Evolutionary conservation across 2,797 vertebrate species (phyloP).

Genomic region (Neoniphon sammara): DNA sequence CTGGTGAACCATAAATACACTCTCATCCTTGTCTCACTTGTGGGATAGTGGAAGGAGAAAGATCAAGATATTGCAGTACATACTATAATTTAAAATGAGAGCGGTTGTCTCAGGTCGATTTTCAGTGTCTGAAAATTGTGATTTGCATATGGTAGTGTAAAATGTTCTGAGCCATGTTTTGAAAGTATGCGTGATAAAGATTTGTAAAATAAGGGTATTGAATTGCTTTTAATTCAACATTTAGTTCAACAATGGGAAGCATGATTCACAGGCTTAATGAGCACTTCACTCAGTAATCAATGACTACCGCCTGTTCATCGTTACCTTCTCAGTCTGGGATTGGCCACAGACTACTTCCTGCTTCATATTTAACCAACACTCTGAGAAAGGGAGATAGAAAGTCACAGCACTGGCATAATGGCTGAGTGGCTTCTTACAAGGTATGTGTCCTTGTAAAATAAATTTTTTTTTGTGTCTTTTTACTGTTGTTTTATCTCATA

Average conservation of each 20-base stretch:
- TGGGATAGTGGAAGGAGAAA: not conserved
- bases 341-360: constrained; percentile 38
- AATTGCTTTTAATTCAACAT: not conserved
- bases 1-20: constrained; percentile 3
- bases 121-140: not conserved
- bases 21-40: constrained; percentile 1
- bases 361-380: constrained; percentile 46
- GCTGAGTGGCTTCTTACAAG: constrained; percentile 24
- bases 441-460: constrained; percentile 24
- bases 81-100: too few relatives aligned
- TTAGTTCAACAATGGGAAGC: not conserved
- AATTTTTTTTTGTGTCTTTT: not conserved
- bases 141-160: not conserved
- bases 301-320: constrained; percentile 43
- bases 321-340: constrained; percentile 42
- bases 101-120: not conserved
- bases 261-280: constrained; percentile 13
- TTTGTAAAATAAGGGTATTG: not conserved
- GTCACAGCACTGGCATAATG: constrained; percentile 59
- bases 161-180: constrained; percentile 6
- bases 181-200: too few relatives aligned
- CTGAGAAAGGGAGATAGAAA: not conserved
- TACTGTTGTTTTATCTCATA: too few relatives aligned
- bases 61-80: not conserved
- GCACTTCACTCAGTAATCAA: constrained; percentile 40